Base-by-base conservation (phyloP, 2,888 invertebrate species). In the Harpalus rufipes region DNA sequence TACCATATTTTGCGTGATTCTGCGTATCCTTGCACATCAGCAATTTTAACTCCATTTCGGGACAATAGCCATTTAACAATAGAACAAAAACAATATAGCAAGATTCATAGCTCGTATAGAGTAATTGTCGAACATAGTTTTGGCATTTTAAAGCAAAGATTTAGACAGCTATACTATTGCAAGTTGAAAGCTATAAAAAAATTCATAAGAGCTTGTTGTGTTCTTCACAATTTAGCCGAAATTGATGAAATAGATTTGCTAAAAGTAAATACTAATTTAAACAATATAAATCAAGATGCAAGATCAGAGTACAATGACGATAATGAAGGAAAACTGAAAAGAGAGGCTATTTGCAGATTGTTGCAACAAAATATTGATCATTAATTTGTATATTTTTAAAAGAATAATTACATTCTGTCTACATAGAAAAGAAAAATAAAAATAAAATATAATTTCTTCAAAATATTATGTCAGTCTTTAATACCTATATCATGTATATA, bases 131-230 rank as follows among this genome's bases (percentile, higher is more conserved):
- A 85, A 68, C 68, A 85, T 32, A 81, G 65, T 14, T 85, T 85
- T 65, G 80, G 79, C 8, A 18, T 85, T 41, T 59, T 80, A 3
- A 85, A 80, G 39, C 80, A 85, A 68, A 25, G 85, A 39, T 85
- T 21, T 51, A n/a, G 85, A 10, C 80, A 83, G 58, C 18, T 83
- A 1, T 83, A 83, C 32, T 68, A 81, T 21, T 58, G 68, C 7
- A 85, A 85, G 74, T 39, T 85, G 39, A 72, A 56, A 81, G 63
- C 56, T 6, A 59, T 59, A n/a, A 39, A 14, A 58, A 63, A 81
- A 56, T 81, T 85, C 41, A 85, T 85, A 72, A 25, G 72, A 61
- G 76, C 81, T 12, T 85, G 85, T 25, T 81, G 80, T 65, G 51
- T 51, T 4, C 7, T 80, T n/a, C 78, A 85, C 32, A 85, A 63